These are phyloP conservation scores for Trissolcus basalis DNA, from an alignment of 1,140 invertebrate genomes.

Conservation along the genomic window DNA sequence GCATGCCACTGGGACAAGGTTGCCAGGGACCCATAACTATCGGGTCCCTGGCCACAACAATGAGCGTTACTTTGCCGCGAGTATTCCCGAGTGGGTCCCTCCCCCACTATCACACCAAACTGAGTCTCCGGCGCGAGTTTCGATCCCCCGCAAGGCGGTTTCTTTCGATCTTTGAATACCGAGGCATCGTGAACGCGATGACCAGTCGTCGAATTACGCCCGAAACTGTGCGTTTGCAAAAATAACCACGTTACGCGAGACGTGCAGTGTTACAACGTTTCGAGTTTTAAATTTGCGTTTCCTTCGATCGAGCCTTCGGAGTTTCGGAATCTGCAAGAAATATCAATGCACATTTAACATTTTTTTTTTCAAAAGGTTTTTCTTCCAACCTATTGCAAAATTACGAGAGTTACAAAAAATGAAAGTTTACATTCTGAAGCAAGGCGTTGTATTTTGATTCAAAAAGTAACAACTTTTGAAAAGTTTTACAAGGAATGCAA, in stretches of 20 bases:
- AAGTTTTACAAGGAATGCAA: too few relatives aligned
- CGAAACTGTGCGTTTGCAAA: slow-evolving; percentile 67
- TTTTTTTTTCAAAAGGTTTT: too few relatives aligned
- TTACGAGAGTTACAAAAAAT: too few relatives aligned
- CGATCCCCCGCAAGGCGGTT: slow-evolving; percentile 66
- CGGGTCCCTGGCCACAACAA: slow-evolving; percentile 70
- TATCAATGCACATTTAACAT: too few relatives aligned
- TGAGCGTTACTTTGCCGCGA: slow-evolving; percentile 67
- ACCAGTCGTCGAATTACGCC: slow-evolving; percentile 72
- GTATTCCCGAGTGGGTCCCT: slow-evolving; percentile 61
- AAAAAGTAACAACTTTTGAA: too few relatives aligned
- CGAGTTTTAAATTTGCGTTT: slow-evolving; percentile 2
- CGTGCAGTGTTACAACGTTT: slow-evolving; percentile 15
- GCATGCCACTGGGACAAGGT: slow-evolving; percentile 74
- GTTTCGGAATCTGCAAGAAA: too few relatives aligned
- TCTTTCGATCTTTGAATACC: slow-evolving; percentile 72
- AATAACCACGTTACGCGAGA: slow-evolving; percentile 41
- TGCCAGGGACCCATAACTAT: slow-evolving; percentile 73
- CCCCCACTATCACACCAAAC: slow-evolving; percentile 56
- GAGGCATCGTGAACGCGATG: slow-evolving; percentile 66
- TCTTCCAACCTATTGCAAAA: too few relatives aligned
- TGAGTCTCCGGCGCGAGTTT: slow-evolving; percentile 60
- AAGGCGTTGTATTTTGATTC: too few relatives aligned
- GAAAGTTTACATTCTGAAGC: too few relatives aligned
- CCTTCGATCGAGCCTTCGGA: not conserved